Evolutionary conservation across 2,888 invertebrate genomes (phyloP).

Genomic region (Eilema caniola): DNA sequence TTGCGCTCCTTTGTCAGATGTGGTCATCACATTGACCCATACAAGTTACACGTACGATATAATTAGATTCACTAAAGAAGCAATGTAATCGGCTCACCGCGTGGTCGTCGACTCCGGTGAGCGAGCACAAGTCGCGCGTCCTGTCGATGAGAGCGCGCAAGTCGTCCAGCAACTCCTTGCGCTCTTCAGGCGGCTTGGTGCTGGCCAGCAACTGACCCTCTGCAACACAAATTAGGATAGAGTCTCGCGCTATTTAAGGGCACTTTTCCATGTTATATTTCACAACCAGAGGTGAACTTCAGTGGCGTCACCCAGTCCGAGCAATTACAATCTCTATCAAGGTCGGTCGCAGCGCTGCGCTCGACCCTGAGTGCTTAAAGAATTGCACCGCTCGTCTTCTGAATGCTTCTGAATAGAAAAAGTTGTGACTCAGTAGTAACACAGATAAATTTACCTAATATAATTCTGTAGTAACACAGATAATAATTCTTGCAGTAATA

Average conservation of each 20-base stretch:
- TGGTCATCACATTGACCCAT: background rate
- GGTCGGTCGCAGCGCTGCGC: too few species aligned
- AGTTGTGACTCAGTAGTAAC: too few species aligned
- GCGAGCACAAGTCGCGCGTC: constrained; percentile 94
- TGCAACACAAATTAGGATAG: constrained; percentile 35
- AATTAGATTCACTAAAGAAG: background rate
- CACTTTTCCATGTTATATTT: too few species aligned
- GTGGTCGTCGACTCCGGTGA: constrained; percentile 95
- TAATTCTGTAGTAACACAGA: too few species aligned
- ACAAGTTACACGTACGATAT: background rate
- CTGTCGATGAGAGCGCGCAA: constrained; percentile 95
- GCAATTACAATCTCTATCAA: too few species aligned
- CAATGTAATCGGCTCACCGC: constrained; percentile 83
- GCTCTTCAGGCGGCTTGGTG: constrained; percentile 92
- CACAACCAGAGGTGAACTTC: background rate
- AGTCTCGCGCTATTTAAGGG: background rate
- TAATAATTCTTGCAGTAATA: background rate
- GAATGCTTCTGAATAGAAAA: background rate
- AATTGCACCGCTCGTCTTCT: background rate
- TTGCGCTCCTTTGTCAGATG: background rate
- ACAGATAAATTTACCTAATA: too few species aligned
- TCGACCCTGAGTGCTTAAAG: too few species aligned
- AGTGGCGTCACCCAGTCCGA: too few species aligned
- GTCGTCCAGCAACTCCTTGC: constrained; percentile 94
- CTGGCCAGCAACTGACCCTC: constrained; percentile 94